phyloP scores from a whole-genome alignment of 2,113 vertebrate species.

The Podilymbus podiceps region DNA sequence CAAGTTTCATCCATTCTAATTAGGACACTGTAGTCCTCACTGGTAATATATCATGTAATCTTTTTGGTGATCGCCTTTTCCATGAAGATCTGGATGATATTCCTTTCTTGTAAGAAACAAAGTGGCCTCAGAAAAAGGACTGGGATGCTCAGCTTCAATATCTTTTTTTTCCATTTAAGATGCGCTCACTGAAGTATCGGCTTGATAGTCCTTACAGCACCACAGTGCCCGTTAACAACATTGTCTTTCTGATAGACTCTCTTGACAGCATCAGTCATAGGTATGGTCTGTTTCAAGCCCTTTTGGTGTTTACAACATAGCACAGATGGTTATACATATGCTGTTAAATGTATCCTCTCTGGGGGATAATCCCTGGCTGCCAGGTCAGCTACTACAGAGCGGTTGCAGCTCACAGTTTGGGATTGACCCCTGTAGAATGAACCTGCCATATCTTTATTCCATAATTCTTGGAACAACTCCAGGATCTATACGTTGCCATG shows the following conservation, averaged over 20 bases:
- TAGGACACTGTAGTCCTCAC: background rate
- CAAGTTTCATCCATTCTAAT: background rate
- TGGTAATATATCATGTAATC: background rate
- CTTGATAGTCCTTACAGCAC: background rate
- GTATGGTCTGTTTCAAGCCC: background rate
- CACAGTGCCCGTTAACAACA: background rate
- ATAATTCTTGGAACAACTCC: background rate
- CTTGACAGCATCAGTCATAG: background rate
- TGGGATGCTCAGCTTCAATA: background rate
- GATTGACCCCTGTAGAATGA: background rate
- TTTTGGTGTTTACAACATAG: background rate
- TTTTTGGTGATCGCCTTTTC: background rate
- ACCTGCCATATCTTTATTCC: background rate
- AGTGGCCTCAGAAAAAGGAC: background rate
- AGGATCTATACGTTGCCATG: background rate
- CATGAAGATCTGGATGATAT: background rate
- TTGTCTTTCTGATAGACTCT: background rate
- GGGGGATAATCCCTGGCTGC: background rate
- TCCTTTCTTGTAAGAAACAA: background rate
- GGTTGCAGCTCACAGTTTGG: background rate
- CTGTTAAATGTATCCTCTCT: background rate
- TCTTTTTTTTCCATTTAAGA: background rate
- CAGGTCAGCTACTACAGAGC: background rate
- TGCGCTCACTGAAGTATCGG: background rate
- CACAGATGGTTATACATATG: background rate